Evolutionary conservation across 2,888 invertebrate genomes (phyloP).

Genomic region (Oscheius sp.): DNA sequence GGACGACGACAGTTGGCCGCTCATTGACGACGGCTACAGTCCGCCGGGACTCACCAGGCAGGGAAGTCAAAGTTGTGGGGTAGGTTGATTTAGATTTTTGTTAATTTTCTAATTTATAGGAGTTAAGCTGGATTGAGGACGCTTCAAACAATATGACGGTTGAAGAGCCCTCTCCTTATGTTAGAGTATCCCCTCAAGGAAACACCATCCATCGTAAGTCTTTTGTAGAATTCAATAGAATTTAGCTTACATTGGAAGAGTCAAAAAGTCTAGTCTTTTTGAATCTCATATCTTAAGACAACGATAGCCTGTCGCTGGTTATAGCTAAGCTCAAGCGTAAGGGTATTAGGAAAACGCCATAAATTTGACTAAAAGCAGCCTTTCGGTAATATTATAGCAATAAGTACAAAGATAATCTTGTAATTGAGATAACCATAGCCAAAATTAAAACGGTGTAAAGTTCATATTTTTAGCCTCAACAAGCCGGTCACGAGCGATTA

Average conservation of each 20-base stretch:
- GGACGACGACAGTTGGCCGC: constrained; percentile 13
- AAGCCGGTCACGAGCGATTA: constrained; percentile 6
- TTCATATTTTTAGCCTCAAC: not conserved
- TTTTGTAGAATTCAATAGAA: not conserved
- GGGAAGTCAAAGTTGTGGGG: constrained; percentile 27
- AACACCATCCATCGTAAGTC: not conserved
- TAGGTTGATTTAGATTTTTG: not conserved
- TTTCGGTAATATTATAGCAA: not conserved
- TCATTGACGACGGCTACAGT: constrained; percentile 15
- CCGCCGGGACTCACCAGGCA: constrained; percentile 27
- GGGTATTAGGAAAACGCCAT: not conserved
- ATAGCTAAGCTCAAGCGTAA: too few relatives aligned
- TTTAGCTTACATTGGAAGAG: not conserved
- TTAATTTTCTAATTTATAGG: not conserved
- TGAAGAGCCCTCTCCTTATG: constrained; percentile 1
- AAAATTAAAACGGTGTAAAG: too few relatives aligned
- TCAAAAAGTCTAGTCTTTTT: too few relatives aligned
- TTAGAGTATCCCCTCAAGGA: not conserved
- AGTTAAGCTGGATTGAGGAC: not conserved
- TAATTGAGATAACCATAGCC: not conserved
- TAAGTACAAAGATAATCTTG: too few relatives aligned
- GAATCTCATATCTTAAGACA: too few relatives aligned
- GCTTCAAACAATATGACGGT: not conserved
- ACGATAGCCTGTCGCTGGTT: too few relatives aligned
- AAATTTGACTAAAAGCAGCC: not conserved